Evolutionary conservation across 2,797 vertebrate genomes (phyloP).

Genomic region (Cirrhinus molitorella): DNA sequence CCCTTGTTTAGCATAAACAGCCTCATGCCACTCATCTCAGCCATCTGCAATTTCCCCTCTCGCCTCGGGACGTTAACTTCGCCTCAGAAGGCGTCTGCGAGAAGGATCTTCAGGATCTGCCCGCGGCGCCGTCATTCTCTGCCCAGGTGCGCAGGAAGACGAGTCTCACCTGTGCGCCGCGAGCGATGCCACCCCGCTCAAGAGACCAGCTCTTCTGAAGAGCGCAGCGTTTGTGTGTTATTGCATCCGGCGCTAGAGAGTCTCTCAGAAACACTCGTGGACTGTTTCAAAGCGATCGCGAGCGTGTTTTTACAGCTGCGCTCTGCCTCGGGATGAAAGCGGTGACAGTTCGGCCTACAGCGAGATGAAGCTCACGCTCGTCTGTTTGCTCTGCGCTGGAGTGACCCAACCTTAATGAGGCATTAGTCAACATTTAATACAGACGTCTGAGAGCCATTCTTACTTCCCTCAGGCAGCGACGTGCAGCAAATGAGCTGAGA

Average conservation of each 20-base stretch:
- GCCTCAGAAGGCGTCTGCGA: background rate
- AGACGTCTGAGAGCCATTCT: background rate
- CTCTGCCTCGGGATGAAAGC: conserved; percentile 5
- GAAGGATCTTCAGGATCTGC: conserved; percentile 23
- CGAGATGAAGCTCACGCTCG: background rate
- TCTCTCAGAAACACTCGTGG: conserved; percentile 28
- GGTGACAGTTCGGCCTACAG: conserved; percentile 30
- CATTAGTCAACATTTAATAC: conserved; percentile 41
- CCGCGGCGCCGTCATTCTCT: conserved; percentile 10
- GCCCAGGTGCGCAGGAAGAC: background rate
- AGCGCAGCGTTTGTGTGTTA: background rate
- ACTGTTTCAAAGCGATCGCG: background rate
- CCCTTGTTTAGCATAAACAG: conserved; percentile 55
- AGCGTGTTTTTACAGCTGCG: conserved; percentile 39
- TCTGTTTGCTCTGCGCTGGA: conserved; percentile 7
- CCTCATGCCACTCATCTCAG: conserved; percentile 35
- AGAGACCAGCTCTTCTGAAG: conserved; percentile 10
- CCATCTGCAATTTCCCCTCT: conserved; percentile 39
- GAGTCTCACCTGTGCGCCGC: conserved; percentile 43
- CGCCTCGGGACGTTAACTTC: conserved; percentile 37
- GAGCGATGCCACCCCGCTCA: conserved; percentile 29
- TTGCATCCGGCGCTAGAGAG: background rate
- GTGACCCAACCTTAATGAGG: conserved; percentile 4
- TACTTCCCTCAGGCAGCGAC: background rate
- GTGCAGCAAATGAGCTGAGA: conserved; percentile 9